Percentiles rank a stretch among this genome's conserved stretches.
phyloP scores from a whole-genome alignment of 2,797 vertebrate genomes.

The Paramormyrops hopkinsi region DNA sequence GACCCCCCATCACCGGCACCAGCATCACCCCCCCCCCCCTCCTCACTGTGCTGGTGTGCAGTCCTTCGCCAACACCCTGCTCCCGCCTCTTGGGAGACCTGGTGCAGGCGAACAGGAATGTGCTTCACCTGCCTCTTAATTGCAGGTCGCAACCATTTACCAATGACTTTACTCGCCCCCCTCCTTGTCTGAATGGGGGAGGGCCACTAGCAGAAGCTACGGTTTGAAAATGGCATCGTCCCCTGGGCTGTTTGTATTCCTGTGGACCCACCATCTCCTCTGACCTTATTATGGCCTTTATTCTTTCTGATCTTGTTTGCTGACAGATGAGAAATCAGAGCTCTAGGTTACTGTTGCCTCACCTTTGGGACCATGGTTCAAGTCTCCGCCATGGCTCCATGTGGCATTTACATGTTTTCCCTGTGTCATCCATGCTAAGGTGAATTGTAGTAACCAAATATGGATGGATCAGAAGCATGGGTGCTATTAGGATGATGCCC shows the following conservation, averaged over 20 bases:
- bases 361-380: background rate
- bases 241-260: conserved; percentile 45
- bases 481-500: background rate
- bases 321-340: background rate
- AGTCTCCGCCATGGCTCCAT: background rate
- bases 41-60: conserved; percentile 41
- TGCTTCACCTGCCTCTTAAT: conserved; percentile 67
- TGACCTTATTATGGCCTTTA: background rate
- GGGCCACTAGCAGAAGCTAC: conserved; percentile 47
- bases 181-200: conserved; percentile 32
- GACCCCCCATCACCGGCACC: conserved; percentile 28
- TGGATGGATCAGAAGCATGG: background rate
- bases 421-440: background rate
- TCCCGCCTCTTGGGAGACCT: conserved; percentile 76
- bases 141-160: conserved; percentile 64
- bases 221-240: conserved; percentile 47
- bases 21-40: conserved; percentile 38
- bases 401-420: background rate
- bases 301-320: background rate
- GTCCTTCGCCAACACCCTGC: conserved; percentile 46
- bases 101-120: conserved; percentile 69
- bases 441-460: background rate
- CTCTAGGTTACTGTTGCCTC: background rate
- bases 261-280: background rate
- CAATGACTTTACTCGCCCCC: conserved; percentile 47